Conservation (phyloP, 2,113 vertebrate species). For the Cervus canadensis region DNA sequence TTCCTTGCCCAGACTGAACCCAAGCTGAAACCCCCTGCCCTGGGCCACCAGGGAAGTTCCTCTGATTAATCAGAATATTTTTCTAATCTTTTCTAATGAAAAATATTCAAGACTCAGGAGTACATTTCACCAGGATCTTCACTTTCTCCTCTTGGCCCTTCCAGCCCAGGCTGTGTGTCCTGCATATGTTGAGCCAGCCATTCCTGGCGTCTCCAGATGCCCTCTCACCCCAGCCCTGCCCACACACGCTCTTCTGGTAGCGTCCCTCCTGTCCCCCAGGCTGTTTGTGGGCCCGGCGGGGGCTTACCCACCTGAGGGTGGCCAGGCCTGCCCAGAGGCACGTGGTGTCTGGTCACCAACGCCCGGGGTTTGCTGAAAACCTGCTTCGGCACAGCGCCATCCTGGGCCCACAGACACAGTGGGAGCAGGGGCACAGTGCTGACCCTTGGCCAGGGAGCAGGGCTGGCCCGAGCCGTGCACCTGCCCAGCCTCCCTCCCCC, state of each 20-base stretch:
- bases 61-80: background rate
- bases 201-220: background rate
- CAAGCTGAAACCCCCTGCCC: background rate
- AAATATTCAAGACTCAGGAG: background rate
- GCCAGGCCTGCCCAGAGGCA: background rate
- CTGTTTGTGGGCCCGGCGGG: too few species aligned
- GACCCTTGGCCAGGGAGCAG: background rate
- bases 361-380: background rate
- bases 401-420: background rate
- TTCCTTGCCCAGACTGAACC: background rate
- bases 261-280: fast-evolving
- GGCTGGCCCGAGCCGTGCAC: background rate
- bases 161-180: background rate
- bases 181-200: background rate
- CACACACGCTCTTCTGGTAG: background rate
- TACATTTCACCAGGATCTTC: background rate
- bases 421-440: background rate
- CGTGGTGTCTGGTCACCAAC: background rate
- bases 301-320: background rate
- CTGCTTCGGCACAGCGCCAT: background rate
- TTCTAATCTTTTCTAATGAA: background rate
- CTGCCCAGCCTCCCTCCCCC: background rate
- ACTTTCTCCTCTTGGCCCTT: background rate
- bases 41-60: background rate
- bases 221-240: background rate